Evolutionary conservation across 2,797 vertebrate species (phyloP), one percentile per base, ranked within the genome.

Genomic region (Peromyscus attwateri): DNA sequence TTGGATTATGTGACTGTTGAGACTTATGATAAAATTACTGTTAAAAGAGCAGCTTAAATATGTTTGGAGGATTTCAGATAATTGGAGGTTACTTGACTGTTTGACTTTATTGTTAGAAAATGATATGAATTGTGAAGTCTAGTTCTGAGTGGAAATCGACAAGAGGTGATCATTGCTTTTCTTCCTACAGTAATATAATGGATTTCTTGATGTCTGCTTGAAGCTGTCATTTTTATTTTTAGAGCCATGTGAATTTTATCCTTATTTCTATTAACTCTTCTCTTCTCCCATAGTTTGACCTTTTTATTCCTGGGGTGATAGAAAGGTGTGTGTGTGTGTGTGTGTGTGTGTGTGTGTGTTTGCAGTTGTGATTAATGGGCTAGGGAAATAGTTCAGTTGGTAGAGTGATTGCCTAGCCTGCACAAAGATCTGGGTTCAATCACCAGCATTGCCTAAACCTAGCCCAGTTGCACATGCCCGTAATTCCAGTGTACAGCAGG

Each of bases 51-150:
- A 77, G 2, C n/a, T 94, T 76, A 43, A 43, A 12, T 71, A 82
- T 96, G 68, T 96, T 49, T 91, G 62, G 68, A 95, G 46, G 31
- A 81, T n/a, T 80, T 80, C 34, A 89, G 80, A 37, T 49, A 19
- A 84, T 94, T 82, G 34, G 55, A 66, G 34, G 19, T 75, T 83
- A 43, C n/a, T 62, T 46, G 29, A 49, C 11, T 85, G 11, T 91
- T 96, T 91, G 52, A 27, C 52, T 88, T 84, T 93, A 76, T 93
- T 64, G 29, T 31, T 97, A 77, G 79, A 90, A 89, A 95, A 60
- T 66, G 66, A 17, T 64, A 71, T 16, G 71, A 90, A 75, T 43
- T 70, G 14, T 62, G 27, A 96, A 95, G 55, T 21, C 34, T 80
- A 1, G 49, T 79, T 92, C 91, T 83, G 71, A 91, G 17, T 93